Evolutionary conservation across 2,113 vertebrate genomes (phyloP), one percentile per base, ranked within the genome.

Genomic region (Aphyosemion australe): DNA sequence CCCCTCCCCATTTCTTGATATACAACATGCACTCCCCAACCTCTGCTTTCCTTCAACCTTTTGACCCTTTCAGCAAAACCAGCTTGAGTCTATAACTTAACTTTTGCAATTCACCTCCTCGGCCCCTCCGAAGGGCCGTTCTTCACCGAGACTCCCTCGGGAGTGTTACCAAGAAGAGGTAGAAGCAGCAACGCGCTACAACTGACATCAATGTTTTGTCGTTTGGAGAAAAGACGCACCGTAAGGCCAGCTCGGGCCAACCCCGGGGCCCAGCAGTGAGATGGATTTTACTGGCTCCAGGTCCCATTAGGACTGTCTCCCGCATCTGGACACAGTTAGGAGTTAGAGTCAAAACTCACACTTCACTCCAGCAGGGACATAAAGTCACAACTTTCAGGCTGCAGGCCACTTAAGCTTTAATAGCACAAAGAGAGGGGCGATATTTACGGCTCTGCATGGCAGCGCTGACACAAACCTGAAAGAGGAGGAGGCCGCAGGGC

Each of bases 281-380:
- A 59, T 79, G 90, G 92, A 93, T 91, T 92, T 92, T 75, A 90
- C 76, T 69, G 92, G 92, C 92, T 92, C 92, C 92, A 88, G 79
- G 87, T 91, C 87, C 92, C 92, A 93, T 93, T 92, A 92, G 71
- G 81, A 74, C 79, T 72, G 90, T 87, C 89, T 85, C 81, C 78
- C 10, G 70, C 91, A 92, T 92, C 88, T 93, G 92, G 90, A 92
- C 88, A 69, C 79, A 86, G 86, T 93, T 90, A 91, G 57, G 65
- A 66, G 69, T 55, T 47, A 12, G 62, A 90, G 84, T 89, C 79
- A 87, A 86, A 87, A 88, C 87, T 89, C 85, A 86, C 88, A 79
- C 84, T 83, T 88, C 49, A 78, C 60, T 76, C 86, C 78, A 85
- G 71, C 8, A 62, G 63, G 71, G 70, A 80, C 61, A 80, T 80